Evolutionary conservation across 2,888 invertebrate species (phyloP).

Genomic region (Malthinus flaveolus): DNA sequence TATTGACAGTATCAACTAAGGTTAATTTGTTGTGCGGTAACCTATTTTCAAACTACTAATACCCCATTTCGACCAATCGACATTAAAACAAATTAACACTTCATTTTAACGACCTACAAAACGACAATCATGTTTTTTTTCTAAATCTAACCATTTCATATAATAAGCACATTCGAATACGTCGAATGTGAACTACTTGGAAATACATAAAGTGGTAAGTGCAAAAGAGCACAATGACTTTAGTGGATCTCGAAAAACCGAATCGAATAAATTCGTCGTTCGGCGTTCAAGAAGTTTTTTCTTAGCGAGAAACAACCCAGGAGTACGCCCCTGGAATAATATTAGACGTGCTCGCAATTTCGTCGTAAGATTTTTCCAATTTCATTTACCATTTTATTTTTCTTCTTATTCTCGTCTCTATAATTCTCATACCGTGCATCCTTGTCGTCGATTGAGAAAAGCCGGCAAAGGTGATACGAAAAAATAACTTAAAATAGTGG

Average conservation of each 20-base stretch:
- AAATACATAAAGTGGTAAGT: conserved; percentile 15
- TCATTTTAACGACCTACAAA: neutral
- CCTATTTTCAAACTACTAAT: neutral
- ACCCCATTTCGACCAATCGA: neutral
- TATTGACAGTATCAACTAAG: conserved; percentile 7
- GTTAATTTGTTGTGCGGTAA: conserved; percentile 4
- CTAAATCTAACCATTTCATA: conserved; percentile 1
- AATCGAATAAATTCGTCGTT: conserved; percentile 47
- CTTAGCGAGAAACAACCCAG: conserved; percentile 27
- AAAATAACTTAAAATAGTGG: conserved; percentile 12
- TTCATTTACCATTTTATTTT: conserved; percentile 45
- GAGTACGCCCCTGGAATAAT: conserved; percentile 46
- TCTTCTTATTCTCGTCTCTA: conserved; percentile 34
- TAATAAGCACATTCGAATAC: conserved; percentile 7
- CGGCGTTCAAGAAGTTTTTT: conserved; percentile 31
- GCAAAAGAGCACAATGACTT: conserved; percentile 23
- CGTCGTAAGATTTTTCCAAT: conserved; percentile 49
- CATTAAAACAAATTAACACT: conserved; percentile 2
- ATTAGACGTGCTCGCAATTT: conserved; percentile 41
- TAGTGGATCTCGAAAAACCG: conserved; percentile 37
- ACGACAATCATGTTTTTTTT: no score
- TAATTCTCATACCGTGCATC: conserved; percentile 30
- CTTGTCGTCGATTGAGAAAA: conserved; percentile 34
- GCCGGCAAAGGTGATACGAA: conserved; percentile 39
- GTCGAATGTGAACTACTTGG: conserved; percentile 15